Percentiles rank a stretch among this genome's conserved stretches.
phyloP scores from a whole-genome alignment of 2,888 invertebrate genomes.

The Xestia c-nigrum region DNA sequence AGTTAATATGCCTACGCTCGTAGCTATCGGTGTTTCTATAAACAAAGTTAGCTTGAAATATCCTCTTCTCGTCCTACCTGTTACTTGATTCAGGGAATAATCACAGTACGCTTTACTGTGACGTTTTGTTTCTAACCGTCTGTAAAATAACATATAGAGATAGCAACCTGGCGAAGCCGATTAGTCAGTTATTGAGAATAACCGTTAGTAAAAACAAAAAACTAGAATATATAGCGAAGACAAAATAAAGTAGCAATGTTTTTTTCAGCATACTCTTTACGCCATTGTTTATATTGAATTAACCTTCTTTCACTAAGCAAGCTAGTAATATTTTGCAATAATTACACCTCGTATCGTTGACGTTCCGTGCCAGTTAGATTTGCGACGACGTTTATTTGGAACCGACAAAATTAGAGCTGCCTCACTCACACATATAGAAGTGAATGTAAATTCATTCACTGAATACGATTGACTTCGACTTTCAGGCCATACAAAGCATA shows the following conservation, averaged over 20 bases:
- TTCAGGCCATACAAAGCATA: constrained; percentile 10
- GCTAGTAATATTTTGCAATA: constrained; percentile 21
- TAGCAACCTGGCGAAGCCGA: too few relatives aligned
- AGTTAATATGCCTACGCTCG: too few relatives aligned
- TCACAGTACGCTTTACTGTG: too few relatives aligned
- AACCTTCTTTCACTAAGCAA: constrained; percentile 22
- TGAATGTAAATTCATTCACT: constrained; percentile 13
- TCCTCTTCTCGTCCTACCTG: too few relatives aligned
- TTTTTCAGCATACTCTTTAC: background rate
- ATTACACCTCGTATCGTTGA: constrained; percentile 20
- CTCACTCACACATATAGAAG: constrained; percentile 31
- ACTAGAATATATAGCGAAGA: background rate
- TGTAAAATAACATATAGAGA: too few relatives aligned
- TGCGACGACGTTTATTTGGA: constrained; percentile 33
- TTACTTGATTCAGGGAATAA: too few relatives aligned
- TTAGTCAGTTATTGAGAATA: too few relatives aligned
- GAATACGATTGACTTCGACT: constrained; percentile 49
- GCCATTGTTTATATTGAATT: constrained; percentile 9
- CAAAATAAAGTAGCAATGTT: background rate
- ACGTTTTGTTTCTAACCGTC: too few relatives aligned
- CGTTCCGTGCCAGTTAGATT: constrained; percentile 26
- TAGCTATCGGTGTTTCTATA: too few relatives aligned
- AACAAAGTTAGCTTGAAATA: too few relatives aligned
- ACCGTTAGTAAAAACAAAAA: background rate
- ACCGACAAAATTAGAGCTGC: constrained; percentile 39